phyloP scores from a whole-genome alignment of 1,140 invertebrate genomes.

The Drosophila gunungcola region DNA sequence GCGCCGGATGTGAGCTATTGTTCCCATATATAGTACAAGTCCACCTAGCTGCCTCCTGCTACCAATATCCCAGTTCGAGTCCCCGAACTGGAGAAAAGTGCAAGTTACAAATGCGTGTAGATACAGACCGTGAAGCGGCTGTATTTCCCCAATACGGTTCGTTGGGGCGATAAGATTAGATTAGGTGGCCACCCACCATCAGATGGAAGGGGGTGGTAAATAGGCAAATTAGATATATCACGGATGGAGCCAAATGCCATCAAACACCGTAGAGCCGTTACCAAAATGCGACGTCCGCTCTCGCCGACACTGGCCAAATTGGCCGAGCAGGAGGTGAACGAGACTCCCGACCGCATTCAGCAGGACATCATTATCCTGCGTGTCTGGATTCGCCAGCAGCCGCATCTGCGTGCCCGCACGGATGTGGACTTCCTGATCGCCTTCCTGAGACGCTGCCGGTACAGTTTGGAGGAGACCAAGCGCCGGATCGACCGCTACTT shows the following conservation, averaged over 20 bases:
- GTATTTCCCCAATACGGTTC: slow-evolving; percentile 53
- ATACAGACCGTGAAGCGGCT: slow-evolving; percentile 20
- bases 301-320: slow-evolving; percentile 82
- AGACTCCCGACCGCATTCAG: slow-evolving; percentile 86
- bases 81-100: slow-evolving; percentile 31
- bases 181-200: slow-evolving; percentile 14
- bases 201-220: slow-evolving; percentile 33
- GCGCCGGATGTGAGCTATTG: slow-evolving; percentile 70
- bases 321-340: slow-evolving; percentile 87
- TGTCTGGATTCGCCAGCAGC: slow-evolving; percentile 89
- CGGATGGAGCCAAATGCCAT: slow-evolving; percentile 27
- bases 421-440: slow-evolving; percentile 87
- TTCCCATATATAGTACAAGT: not conserved
- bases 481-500: slow-evolving; percentile 88
- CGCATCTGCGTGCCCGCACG: slow-evolving; percentile 86
- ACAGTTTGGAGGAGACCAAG: slow-evolving; percentile 88
- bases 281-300: slow-evolving; percentile 82
- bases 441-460: slow-evolving; percentile 89
- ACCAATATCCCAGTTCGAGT: not conserved
- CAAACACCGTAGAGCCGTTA: slow-evolving; percentile 49
- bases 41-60: not conserved
- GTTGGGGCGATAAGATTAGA: slow-evolving; percentile 46
- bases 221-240: slow-evolving; percentile 55
- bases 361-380: slow-evolving; percentile 87
- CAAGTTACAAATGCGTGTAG: slow-evolving; percentile 47